A percentile compares a stretch with the other conserved stretches of the same genome.
Conservation (phyloP, 2,113 vertebrate genomes). For the Myrmecobius fasciatus region DNA sequence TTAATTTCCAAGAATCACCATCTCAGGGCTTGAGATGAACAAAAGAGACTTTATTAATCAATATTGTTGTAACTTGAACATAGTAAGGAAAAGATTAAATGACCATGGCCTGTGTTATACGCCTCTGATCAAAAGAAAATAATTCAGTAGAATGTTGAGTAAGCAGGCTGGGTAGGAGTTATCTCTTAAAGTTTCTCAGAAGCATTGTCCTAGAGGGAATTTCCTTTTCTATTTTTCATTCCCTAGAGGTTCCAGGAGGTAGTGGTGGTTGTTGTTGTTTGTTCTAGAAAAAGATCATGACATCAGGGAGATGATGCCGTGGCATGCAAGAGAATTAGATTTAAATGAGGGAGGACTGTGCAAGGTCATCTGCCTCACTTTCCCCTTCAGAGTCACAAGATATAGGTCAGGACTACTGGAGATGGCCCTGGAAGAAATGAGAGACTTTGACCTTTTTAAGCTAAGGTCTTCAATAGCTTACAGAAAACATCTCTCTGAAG, state of each 20-base stretch:
- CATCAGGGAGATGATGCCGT: no score
- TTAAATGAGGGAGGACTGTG: no score
- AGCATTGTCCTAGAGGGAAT: background rate
- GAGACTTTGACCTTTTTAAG: no score
- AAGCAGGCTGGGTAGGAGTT: background rate
- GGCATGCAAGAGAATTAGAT: no score
- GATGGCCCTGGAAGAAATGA: no score
- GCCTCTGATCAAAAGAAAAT: background rate
- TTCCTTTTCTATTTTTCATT: background rate
- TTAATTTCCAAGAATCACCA: background rate
- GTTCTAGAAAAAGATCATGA: no score
- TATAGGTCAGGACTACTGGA: no score
- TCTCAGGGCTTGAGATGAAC: background rate
- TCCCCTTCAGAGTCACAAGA: no score
- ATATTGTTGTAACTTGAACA: background rate
- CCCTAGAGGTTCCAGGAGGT: background rate
- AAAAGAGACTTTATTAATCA: background rate
- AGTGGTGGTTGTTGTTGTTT: no score
- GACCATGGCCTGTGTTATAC: background rate
- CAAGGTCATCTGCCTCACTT: no score
- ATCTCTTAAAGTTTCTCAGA: background rate
- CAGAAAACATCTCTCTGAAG: background rate
- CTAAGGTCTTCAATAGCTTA: no score
- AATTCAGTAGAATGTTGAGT: background rate
- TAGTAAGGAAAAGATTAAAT: background rate